Evolutionary conservation across 2,888 invertebrate species (phyloP).

Genomic region (Phengaris alcon): DNA sequence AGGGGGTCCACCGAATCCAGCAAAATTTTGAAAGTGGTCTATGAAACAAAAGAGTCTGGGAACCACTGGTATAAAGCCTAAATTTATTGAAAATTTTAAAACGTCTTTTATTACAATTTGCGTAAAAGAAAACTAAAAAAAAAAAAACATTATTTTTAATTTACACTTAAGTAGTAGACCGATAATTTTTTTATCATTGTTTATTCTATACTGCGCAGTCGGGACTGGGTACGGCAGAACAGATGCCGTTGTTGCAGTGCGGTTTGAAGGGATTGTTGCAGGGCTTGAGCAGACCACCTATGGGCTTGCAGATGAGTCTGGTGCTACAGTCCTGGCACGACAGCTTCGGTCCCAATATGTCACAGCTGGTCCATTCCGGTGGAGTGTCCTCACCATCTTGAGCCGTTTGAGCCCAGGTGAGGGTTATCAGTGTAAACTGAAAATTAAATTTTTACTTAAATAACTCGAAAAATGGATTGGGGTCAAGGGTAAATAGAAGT

Average conservation of each 20-base stretch:
- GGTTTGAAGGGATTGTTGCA: constrained; percentile 50
- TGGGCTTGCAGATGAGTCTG: constrained; percentile 46
- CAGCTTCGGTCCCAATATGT: constrained; percentile 31
- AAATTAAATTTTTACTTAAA: neutral
- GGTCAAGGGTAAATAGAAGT: too few species aligned
- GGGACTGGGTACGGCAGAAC: constrained; percentile 49
- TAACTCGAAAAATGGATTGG: neutral
- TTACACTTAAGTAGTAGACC: neutral
- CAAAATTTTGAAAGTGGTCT: too few species aligned
- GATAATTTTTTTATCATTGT: neutral
- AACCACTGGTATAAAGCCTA: too few species aligned
- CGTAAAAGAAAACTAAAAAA: too few species aligned
- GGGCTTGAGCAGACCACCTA: constrained; percentile 50
- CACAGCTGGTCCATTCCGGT: constrained; percentile 35
- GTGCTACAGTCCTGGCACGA: constrained; percentile 37
- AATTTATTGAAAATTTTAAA: too few species aligned
- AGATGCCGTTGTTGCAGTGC: constrained; percentile 56
- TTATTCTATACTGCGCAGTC: constrained; percentile 41
- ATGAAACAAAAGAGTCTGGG: too few species aligned
- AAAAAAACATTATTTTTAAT: too few species aligned
- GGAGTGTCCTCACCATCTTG: constrained; percentile 39
- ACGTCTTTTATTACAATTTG: too few species aligned
- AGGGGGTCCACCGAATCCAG: too few species aligned
- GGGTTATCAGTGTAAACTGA: constrained; percentile 32
- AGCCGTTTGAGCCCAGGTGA: constrained; percentile 30